Conservation (phyloP, 1,140 invertebrate species). For the Drosophila ogumai region DNA sequence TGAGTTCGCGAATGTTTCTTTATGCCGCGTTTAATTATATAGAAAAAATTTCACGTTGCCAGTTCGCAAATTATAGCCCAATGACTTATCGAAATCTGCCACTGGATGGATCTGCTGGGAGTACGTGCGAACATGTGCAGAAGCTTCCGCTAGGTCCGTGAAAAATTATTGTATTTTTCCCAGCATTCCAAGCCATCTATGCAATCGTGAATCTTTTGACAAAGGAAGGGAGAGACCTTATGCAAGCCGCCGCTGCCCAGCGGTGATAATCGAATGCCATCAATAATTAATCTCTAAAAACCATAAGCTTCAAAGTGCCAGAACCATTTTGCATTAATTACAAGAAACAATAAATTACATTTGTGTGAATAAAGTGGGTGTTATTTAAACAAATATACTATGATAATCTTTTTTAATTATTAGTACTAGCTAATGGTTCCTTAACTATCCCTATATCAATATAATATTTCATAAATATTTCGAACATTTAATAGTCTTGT, state of each 20-base stretch:
- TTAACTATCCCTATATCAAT: neutral
- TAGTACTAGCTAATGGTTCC: neutral
- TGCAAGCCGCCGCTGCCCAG: slow-evolving; percentile 19
- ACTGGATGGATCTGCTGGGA: slow-evolving; percentile 62
- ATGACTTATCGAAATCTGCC: slow-evolving; percentile 82
- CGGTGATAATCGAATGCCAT: slow-evolving; percentile 1
- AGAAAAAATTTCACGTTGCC: slow-evolving; percentile 69
- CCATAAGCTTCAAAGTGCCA: neutral
- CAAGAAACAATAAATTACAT: neutral
- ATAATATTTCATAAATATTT: too few species aligned
- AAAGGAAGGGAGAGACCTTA: slow-evolving; percentile 17
- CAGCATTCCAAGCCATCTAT: slow-evolving; percentile 33
- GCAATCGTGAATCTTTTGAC: slow-evolving; percentile 29
- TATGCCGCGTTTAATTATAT: slow-evolving; percentile 70
- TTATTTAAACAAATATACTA: too few species aligned
- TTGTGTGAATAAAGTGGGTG: neutral
- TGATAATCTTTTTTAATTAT: neutral
- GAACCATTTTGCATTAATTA: slow-evolving; percentile 14
- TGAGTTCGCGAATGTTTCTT: slow-evolving; percentile 34
- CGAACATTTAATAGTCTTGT: too few species aligned
- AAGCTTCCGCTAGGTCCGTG: slow-evolving; percentile 76
- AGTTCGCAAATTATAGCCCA: slow-evolving; percentile 76
- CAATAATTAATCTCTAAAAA: slow-evolving; percentile 8
- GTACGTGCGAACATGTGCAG: slow-evolving; percentile 67
- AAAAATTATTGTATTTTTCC: slow-evolving; percentile 54